Percentiles rank a stretch among this genome's conserved stretches.
These are phyloP conservation scores for Semnornis frantzii DNA, from an alignment of 2,113 vertebrate species.

Conservation along the genomic window DNA sequence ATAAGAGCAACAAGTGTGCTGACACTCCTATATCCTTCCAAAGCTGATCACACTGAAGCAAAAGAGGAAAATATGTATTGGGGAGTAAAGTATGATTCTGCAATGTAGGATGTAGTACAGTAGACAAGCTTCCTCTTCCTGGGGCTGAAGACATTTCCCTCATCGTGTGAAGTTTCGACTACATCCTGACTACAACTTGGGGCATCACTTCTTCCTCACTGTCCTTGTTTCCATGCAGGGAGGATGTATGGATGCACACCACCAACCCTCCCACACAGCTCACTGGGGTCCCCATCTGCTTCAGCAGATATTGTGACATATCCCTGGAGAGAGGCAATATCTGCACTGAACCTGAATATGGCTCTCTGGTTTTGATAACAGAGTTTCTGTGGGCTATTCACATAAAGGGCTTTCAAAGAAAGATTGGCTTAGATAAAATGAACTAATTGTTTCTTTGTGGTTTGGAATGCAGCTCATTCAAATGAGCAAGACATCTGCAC, in stretches of 20 bases:
- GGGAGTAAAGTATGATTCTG: neutral
- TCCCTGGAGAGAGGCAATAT: neutral
- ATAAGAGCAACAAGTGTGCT: neutral
- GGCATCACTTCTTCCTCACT: neutral
- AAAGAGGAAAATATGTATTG: neutral
- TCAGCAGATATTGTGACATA: neutral
- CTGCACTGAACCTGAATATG: neutral
- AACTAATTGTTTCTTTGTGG: neutral
- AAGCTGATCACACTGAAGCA: neutral
- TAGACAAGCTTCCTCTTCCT: neutral
- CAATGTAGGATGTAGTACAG: neutral
- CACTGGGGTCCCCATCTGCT: neutral
- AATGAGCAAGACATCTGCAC: neutral
- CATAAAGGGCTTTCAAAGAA: neutral
- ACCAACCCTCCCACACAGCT: neutral
- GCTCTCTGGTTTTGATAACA: neutral
- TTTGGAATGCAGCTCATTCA: neutral
- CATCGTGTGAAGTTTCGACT: neutral
- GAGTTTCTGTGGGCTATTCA: neutral
- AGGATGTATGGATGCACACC: neutral
- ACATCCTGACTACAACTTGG: neutral
- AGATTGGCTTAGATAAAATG: neutral
- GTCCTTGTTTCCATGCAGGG: neutral
- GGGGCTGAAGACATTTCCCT: neutral
- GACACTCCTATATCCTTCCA: neutral